Conservation (phyloP, 1,140 invertebrate species). For the Sogatella furcifera region DNA sequence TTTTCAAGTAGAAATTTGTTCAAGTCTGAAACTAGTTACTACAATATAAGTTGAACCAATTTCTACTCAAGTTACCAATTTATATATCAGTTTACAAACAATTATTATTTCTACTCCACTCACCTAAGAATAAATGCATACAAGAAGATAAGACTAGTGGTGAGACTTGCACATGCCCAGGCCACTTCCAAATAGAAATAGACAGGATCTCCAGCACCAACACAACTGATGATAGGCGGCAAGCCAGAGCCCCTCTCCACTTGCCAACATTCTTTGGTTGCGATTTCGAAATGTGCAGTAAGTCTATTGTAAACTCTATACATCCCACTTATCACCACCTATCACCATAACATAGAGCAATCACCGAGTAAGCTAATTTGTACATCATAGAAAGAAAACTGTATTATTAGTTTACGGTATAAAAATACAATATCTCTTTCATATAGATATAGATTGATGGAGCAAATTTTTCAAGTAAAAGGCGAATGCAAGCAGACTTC, state of each 20-base stretch:
- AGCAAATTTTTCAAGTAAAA: too few species aligned
- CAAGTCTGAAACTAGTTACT: too few species aligned
- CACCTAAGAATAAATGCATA: slow-evolving; percentile 45
- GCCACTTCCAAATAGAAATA: slow-evolving; percentile 64
- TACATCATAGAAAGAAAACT: too few species aligned
- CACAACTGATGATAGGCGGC: slow-evolving; percentile 58
- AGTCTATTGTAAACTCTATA: slow-evolving; percentile 41
- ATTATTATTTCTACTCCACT: not conserved
- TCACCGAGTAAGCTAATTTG: too few species aligned
- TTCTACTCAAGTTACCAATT: too few species aligned
- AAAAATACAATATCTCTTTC: too few species aligned
- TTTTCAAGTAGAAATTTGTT: too few species aligned
- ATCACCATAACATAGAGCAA: slow-evolving; percentile 9
- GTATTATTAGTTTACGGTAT: too few species aligned
- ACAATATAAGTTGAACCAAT: too few species aligned
- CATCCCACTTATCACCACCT: slow-evolving; percentile 45
- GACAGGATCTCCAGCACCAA: slow-evolving; percentile 60
- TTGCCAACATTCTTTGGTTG: slow-evolving; percentile 43
- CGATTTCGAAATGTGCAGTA: slow-evolving; percentile 24
- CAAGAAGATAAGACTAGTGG: slow-evolving; percentile 49
- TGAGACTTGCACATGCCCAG: slow-evolving; percentile 52
- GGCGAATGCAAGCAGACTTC: too few species aligned
- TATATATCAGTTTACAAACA: too few species aligned
- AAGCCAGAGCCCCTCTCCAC: slow-evolving; percentile 52
- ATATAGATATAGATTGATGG: too few species aligned